These are phyloP conservation scores for Lymantria dispar DNA, from an alignment of 2,888 invertebrate genomes.

Conservation along the genomic window DNA sequence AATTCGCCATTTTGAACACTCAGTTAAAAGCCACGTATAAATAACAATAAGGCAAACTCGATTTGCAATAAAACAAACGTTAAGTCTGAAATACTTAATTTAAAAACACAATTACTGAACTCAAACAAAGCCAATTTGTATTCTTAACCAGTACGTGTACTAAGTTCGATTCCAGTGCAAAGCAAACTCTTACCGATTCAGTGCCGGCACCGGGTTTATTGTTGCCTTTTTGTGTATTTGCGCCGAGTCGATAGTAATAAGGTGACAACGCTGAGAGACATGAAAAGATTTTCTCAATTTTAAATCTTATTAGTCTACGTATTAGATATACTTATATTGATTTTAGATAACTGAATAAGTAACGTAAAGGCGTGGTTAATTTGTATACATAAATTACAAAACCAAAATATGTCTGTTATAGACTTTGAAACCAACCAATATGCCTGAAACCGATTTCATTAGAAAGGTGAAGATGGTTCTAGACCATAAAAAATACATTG, in stretches of 20 bases:
- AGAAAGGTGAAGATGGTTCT: no score
- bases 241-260: slow-evolving; percentile 16
- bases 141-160: slow-evolving; percentile 25
- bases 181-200: slow-evolving; percentile 36
- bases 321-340: no score
- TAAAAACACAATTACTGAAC: slow-evolving; percentile 25
- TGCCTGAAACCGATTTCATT: no score
- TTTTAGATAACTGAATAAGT: no score
- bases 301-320: neutral
- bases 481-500: no score
- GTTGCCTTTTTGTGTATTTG: slow-evolving; percentile 34
- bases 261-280: slow-evolving; percentile 3
- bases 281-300: neutral
- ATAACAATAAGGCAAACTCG: neutral
- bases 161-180: slow-evolving; percentile 33
- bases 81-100: slow-evolving; percentile 3
- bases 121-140: slow-evolving; percentile 35
- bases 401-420: no score
- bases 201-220: slow-evolving; percentile 26
- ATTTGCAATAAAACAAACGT: slow-evolving; percentile 1
- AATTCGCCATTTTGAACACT: no score
- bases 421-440: no score
- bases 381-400: no score
- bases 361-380: no score
- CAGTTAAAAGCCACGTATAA: neutral